phyloP scores from a whole-genome alignment of 2,113 vertebrate species.

The Mola mola region DNA sequence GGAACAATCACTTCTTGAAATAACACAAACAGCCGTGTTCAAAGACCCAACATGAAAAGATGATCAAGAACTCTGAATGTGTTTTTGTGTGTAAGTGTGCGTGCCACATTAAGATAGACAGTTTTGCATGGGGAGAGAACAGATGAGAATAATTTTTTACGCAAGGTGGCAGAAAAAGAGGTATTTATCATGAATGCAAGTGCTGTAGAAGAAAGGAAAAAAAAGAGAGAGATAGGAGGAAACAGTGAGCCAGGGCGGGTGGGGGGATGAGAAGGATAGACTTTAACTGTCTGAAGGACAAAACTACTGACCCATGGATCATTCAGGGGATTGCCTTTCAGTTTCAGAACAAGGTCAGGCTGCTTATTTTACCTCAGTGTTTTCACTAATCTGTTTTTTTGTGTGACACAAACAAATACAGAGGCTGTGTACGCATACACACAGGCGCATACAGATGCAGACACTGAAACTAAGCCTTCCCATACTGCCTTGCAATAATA shows the following conservation, averaged over 20 bases:
- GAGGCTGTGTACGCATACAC: constrained; percentile 39
- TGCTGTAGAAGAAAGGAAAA: constrained; percentile 43
- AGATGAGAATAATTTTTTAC: constrained; percentile 41
- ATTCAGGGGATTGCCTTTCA: constrained; percentile 85
- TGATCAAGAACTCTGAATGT: constrained; percentile 55
- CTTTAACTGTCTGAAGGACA: constrained; percentile 85
- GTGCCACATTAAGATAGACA: constrained; percentile 35
- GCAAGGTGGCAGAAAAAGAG: constrained; percentile 37
- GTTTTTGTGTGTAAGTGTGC: constrained; percentile 6
- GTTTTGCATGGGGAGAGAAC: constrained; percentile 20
- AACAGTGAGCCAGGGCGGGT: constrained; percentile 49
- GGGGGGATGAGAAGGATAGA: constrained; percentile 77
- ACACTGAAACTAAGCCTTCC: constrained; percentile 66
- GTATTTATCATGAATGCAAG: constrained; percentile 54
- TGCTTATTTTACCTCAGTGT: constrained; percentile 85
- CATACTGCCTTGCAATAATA: constrained; percentile 71
- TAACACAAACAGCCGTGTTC: constrained; percentile 74
- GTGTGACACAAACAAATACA: constrained; percentile 80
- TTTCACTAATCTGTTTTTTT: constrained; percentile 84
- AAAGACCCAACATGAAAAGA: constrained; percentile 70
- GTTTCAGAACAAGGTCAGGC: constrained; percentile 83
- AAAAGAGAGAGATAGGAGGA: constrained; percentile 32
- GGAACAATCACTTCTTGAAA: constrained; percentile 72
- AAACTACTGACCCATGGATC: constrained; percentile 83
- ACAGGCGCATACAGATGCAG: constrained; percentile 8